Evolutionary conservation across 2,888 invertebrate genomes (phyloP), one percentile per base, ranked within the genome.

Genomic region (Nezara viridula): DNA sequence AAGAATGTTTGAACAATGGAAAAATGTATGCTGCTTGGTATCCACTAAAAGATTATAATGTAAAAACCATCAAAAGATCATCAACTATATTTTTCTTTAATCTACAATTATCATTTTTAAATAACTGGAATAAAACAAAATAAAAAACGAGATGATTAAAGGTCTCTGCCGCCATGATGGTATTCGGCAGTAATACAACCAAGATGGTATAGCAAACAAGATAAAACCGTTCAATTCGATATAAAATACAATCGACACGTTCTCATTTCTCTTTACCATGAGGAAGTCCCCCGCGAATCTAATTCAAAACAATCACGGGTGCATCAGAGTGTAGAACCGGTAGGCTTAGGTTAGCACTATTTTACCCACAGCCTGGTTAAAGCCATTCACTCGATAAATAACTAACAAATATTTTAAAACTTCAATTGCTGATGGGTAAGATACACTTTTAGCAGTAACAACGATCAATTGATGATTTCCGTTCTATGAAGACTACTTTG

Each of bases 301-400:
- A 60, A 86, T 86, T 86, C 27, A 40, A 55, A 86, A 86, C 86
- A 86, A 60, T 60, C n/a, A 14, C 52, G 19, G 32, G n/a, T 10
- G 37, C 86, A 55, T 24, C 55, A 55, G 55, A 55, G 86, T 86
- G 86, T 86, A 86, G 86, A 60, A 40, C 86, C 86, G 86, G 52
- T 16, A 19, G 44, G 24, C 16, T 52, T n/a, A 32, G 40, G 44
- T 52, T 86, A 40, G 40, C 50, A 19, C 12, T n/a, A 50, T 32
- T 50, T 52, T 44, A 81, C n/a, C n/a, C n/a, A 47, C 81, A 12
- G 50, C 50, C 32, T 32, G 21, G 86, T 52, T 32, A 24, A 85
- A 1, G 27, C n/a, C 14, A 6, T 47, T 85, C 37, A 19, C n/a
- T 49, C 12, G 12, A 12, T 85, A n/a, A 81, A 81, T n/a, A n/a